These are phyloP conservation scores for Rhagophthalmus giganteus DNA, from an alignment of 2,888 invertebrate species.

Conservation along the genomic window DNA sequence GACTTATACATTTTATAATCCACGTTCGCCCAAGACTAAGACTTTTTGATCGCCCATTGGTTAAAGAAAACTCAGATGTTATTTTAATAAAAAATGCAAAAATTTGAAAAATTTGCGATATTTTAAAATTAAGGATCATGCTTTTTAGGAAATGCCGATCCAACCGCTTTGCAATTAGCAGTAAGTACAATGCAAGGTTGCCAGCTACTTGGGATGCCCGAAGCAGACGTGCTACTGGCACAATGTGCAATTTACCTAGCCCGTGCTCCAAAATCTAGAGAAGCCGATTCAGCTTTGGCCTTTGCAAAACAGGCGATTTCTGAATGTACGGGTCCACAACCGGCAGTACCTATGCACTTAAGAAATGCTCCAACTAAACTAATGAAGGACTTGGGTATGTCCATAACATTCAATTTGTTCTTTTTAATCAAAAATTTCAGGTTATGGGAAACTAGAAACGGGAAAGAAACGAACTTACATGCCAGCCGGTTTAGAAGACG, in stretches of 20 bases:
- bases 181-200: conserved; percentile 78
- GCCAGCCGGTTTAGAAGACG: conserved; percentile 68
- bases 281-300: conserved; percentile 59
- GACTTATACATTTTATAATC: too few relatives aligned
- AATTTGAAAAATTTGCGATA: too few relatives aligned
- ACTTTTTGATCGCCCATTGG: too few relatives aligned
- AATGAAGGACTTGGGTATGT: conserved; percentile 71
- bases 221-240: conserved; percentile 75
- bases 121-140: neutral
- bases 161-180: conserved; percentile 66
- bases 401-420: neutral
- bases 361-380: conserved; percentile 79
- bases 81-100: too few relatives aligned
- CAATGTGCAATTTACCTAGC: conserved; percentile 79
- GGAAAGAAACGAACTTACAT: conserved; percentile 64
- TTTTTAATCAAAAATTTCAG: conserved; percentile 52
- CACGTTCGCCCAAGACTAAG: too few relatives aligned
- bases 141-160: conserved; percentile 67
- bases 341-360: conserved; percentile 75
- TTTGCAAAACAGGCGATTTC: conserved; percentile 63
- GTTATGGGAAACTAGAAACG: conserved; percentile 63
- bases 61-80: too few relatives aligned
- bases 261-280: conserved; percentile 73
- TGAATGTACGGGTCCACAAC: conserved; percentile 69
- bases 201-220: conserved; percentile 80